These are phyloP conservation scores for Agapornis roseicollis DNA, from an alignment of 2,113 vertebrate species.

Conservation along the genomic window DNA sequence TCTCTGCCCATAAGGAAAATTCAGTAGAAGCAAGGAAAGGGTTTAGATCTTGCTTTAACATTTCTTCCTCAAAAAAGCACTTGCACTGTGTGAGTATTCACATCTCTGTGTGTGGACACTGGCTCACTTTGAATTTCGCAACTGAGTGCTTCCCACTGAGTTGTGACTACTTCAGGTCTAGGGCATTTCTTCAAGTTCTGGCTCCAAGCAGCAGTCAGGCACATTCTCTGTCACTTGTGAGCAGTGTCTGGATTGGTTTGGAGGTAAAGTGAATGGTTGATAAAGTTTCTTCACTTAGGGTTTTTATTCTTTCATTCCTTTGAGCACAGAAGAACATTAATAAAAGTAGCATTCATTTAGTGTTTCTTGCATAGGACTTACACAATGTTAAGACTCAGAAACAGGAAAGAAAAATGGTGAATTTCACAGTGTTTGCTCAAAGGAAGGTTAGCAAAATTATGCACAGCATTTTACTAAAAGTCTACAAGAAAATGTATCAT, in stretches of 20 bases:
- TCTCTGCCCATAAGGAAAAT: background rate
- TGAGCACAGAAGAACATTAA: background rate
- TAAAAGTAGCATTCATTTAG: background rate
- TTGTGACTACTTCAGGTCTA: background rate
- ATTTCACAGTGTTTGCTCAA: background rate
- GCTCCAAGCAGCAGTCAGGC: background rate
- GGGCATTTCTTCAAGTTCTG: background rate
- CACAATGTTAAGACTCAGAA: background rate
- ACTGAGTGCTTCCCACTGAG: background rate
- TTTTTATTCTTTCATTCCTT: background rate
- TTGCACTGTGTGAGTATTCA: background rate
- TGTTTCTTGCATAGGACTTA: background rate
- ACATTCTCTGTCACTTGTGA: background rate
- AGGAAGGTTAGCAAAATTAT: background rate
- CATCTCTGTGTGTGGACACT: background rate
- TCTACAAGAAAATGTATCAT: background rate
- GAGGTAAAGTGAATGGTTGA: background rate
- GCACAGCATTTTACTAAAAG: background rate
- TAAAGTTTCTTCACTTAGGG: background rate
- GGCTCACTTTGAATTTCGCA: background rate
- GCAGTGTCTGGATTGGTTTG: accelerated
- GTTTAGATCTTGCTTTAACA: background rate
- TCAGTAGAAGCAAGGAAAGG: background rate
- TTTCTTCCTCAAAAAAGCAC: background rate
- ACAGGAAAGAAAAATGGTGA: background rate